These are phyloP conservation scores for Asbolus verrucosus DNA, from an alignment of 1,140 invertebrate species.

Conservation along the genomic window DNA sequence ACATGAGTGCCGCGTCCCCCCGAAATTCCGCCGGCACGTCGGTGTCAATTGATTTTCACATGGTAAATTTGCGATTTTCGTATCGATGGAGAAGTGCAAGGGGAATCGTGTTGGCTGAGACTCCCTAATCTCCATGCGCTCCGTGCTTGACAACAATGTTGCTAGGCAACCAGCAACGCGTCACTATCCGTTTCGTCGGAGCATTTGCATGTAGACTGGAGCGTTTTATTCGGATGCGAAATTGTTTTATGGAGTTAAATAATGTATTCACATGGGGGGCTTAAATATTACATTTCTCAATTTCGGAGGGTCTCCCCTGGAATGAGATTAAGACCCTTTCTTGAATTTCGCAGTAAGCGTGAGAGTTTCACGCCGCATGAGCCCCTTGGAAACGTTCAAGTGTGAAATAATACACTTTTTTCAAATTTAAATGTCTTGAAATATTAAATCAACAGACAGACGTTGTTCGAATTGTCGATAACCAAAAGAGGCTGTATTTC, in stretches of 20 bases:
- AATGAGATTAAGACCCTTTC: no score
- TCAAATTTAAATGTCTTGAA: no score
- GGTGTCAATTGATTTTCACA: conserved; percentile 12
- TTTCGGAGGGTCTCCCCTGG: no score
- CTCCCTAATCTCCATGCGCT: conserved; percentile 55
- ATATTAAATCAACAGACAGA: no score
- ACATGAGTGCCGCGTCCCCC: not conserved
- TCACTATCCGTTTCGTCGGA: conserved; percentile 49
- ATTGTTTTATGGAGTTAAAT: conserved; percentile 15
- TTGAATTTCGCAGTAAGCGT: no score
- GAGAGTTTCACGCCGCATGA: no score
- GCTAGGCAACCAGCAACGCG: conserved; percentile 57
- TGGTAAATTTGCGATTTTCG: conserved; percentile 33
- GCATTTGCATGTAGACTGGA: conserved; percentile 32
- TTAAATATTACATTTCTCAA: conserved; percentile 23
- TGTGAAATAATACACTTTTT: no score
- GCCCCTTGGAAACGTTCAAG: no score
- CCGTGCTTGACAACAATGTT: conserved; percentile 60
- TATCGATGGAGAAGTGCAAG: conserved; percentile 42
- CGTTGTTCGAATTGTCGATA: no score
- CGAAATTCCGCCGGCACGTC: not conserved
- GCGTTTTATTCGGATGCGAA: conserved; percentile 30
- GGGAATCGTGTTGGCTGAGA: conserved; percentile 46
- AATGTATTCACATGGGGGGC: conserved; percentile 31
- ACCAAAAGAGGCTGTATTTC: no score